Evolutionary conservation across 2,888 invertebrate genomes (phyloP).

Genomic region (Merodon equestris): DNA sequence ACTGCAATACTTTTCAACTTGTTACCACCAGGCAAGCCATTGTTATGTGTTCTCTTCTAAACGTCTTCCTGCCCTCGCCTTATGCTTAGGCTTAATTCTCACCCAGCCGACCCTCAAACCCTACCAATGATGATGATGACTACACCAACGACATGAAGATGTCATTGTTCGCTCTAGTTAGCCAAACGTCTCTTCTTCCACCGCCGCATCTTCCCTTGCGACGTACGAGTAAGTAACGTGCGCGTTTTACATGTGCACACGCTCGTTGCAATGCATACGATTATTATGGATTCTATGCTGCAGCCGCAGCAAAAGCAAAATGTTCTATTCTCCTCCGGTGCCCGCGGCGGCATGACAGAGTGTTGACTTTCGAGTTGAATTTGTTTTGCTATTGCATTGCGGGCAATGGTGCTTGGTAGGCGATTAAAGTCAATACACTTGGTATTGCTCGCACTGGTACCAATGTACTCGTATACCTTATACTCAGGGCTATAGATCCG

Average conservation of each 20-base stretch:
- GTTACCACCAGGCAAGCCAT: constrained; percentile 40
- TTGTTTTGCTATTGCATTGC: constrained; percentile 51
- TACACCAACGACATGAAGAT: constrained; percentile 47
- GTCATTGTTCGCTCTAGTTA: constrained; percentile 68
- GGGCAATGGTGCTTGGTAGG: constrained; percentile 56
- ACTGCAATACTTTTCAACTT: constrained; percentile 48
- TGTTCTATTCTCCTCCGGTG: not conserved
- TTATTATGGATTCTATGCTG: constrained; percentile 45
- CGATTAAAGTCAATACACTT: constrained; percentile 58
- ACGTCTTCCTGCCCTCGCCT: not conserved
- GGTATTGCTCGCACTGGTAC: too few relatives aligned
- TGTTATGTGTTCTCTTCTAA: not conserved
- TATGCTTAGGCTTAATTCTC: constrained; percentile 26
- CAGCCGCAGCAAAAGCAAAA: not conserved
- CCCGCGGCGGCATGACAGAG: constrained; percentile 14
- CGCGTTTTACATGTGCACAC: constrained; percentile 40
- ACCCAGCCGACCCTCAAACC: constrained; percentile 54
- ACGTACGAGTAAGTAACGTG: too few relatives aligned
- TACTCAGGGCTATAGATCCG: too few relatives aligned
- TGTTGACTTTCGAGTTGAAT: constrained; percentile 57
- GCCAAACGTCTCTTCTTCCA: constrained; percentile 20
- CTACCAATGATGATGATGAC: constrained; percentile 8
- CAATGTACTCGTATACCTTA: not conserved
- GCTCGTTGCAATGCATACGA: constrained; percentile 38
- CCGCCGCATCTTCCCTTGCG: constrained; percentile 1